A percentile compares a stretch with the other conserved stretches of the same genome.
phyloP scores from a whole-genome alignment of 2,888 invertebrate genomes.

The Phasia obesa region DNA sequence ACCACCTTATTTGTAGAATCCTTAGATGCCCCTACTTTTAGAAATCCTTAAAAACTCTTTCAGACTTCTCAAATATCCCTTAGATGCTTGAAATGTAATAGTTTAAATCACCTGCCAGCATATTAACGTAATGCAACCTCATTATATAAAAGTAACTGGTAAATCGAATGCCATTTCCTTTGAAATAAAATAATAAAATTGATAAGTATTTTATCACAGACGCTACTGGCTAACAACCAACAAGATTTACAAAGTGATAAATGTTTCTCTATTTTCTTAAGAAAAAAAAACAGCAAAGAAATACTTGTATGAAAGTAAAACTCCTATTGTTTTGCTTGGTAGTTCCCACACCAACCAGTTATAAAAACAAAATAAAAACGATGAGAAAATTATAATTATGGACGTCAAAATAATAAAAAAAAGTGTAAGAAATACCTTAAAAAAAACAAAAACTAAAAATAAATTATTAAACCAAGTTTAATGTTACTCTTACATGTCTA shows the following conservation, averaged over 20 bases:
- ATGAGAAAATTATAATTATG: slow-evolving; percentile 43
- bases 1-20: too few relatives aligned
- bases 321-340: slow-evolving; percentile 60
- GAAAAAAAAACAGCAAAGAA: not conserved
- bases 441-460: slow-evolving; percentile 14
- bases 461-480: slow-evolving; percentile 41
- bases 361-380: slow-evolving; percentile 28
- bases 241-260: slow-evolving; percentile 23
- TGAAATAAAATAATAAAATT: too few relatives aligned
- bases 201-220: not conserved
- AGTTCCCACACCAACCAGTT: slow-evolving; percentile 25
- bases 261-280: slow-evolving; percentile 22
- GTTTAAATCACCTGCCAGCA: too few relatives aligned
- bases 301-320: slow-evolving; percentile 64
- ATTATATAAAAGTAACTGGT: too few relatives aligned
- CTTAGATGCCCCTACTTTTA: too few relatives aligned
- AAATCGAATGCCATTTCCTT: too few relatives aligned
- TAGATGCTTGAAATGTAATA: too few relatives aligned
- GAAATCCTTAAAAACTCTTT: too few relatives aligned
- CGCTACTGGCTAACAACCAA: slow-evolving; percentile 8
- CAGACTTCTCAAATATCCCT: too few relatives aligned
- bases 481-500: slow-evolving; percentile 30
- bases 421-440: not conserved
- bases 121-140: too few relatives aligned
- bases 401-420: slow-evolving; percentile 47